Evolutionary conservation across 2,797 vertebrate genomes (phyloP).

Genomic region (Micropoecilia bifurca): DNA sequence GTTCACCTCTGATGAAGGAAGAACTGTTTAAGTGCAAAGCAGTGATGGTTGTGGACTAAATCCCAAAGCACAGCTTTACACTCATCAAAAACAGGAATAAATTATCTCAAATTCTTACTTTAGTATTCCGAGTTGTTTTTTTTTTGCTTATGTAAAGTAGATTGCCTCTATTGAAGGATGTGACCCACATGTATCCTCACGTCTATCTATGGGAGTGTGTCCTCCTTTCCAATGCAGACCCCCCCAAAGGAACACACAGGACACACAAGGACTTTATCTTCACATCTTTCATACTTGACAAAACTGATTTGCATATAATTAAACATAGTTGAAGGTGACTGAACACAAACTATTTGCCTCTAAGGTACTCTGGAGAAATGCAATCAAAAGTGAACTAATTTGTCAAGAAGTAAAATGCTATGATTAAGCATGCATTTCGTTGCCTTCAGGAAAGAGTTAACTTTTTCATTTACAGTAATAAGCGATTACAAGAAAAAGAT

Average conservation of each 20-base stretch:
- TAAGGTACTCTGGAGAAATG: slow-evolving; percentile 68
- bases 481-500: slow-evolving; percentile 43
- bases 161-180: background rate
- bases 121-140: background rate
- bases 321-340: slow-evolving; percentile 60
- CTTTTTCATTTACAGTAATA: slow-evolving; percentile 54
- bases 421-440: slow-evolving; percentile 69
- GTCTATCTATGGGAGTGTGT: slow-evolving; percentile 12
- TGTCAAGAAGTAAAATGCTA: slow-evolving; percentile 59
- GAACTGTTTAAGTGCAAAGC: background rate
- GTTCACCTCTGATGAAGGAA: background rate
- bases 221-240: slow-evolving; percentile 17
- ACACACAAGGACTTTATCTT: slow-evolving; percentile 21
- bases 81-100: background rate
- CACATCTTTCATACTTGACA: slow-evolving; percentile 9
- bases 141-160: background rate
- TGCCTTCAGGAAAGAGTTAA: slow-evolving; percentile 58
- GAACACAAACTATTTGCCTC: slow-evolving; percentile 74
- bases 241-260: slow-evolving; percentile 16
- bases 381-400: slow-evolving; percentile 81
- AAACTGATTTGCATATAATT: slow-evolving; percentile 60
- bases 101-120: background rate
- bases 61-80: background rate
- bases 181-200: slow-evolving; percentile 15
- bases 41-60: background rate